phyloP scores from a whole-genome alignment of 2,888 invertebrate species.

The Folsomia candida region DNA sequence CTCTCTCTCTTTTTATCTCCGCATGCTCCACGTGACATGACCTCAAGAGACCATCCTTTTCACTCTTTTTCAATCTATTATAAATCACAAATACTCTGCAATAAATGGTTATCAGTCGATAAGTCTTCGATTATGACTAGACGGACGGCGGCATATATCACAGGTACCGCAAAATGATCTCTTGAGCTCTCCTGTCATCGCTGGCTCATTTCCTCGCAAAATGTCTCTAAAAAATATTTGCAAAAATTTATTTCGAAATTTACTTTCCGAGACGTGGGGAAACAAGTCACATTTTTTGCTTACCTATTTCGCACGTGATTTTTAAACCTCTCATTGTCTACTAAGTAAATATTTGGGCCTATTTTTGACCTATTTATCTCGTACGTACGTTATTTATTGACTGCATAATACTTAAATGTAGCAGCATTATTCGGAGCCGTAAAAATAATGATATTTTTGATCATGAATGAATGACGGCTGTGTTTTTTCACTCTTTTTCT shows the following conservation, averaged over 20 bases:
- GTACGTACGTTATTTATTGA: no score
- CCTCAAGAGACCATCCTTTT: conserved; percentile 13
- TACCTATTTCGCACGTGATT: conserved; percentile 7
- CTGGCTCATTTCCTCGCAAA: conserved; percentile 5
- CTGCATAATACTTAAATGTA: conserved; percentile 18
- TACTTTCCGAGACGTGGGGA: not conserved
- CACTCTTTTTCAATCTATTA: not conserved
- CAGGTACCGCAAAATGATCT: conserved; percentile 8
- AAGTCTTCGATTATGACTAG: not conserved
- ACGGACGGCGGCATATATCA: not conserved
- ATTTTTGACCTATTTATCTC: no score
- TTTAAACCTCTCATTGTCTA: conserved; percentile 1
- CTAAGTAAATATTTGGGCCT: no score
- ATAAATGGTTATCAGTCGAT: not conserved
- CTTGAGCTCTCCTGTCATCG: conserved; percentile 1
- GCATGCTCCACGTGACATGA: not conserved
- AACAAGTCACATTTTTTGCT: conserved; percentile 1
- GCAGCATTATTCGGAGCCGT: not conserved
- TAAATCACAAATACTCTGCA: not conserved
- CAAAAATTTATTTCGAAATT: not conserved
- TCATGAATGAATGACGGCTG: conserved; percentile 14
- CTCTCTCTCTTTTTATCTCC: conserved; percentile 17
- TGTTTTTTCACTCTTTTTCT: conserved; percentile 23
- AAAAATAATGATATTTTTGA: no score
- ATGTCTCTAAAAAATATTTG: not conserved